Conservation (phyloP, 2,113 vertebrate genomes). For the Phrynosoma platyrhinos region DNA sequence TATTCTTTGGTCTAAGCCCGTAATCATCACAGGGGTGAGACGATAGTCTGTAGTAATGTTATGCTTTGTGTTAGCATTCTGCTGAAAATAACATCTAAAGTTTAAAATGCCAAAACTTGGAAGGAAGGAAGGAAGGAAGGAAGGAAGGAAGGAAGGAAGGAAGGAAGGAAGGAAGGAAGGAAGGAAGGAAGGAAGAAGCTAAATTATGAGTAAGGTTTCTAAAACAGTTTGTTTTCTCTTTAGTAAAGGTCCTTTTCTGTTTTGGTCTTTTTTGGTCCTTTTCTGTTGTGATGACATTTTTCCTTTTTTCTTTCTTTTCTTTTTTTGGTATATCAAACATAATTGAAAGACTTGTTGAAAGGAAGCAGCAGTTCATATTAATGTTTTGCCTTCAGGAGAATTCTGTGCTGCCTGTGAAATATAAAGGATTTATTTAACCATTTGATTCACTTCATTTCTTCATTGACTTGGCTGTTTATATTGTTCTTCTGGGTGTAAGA, state of each 20-base stretch:
- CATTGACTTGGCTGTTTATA: neutral
- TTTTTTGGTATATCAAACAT: conserved; percentile 32
- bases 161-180: neutral
- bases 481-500: conserved; percentile 44
- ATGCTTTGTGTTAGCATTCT: neutral
- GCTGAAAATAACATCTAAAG: conserved; percentile 7
- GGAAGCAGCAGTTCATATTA: conserved; percentile 30
- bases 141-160: neutral
- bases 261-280: neutral
- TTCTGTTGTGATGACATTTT: neutral
- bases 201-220: conserved; percentile 27
- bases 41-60: conserved; percentile 6
- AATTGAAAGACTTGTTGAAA: conserved; percentile 40
- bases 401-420: neutral
- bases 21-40: neutral
- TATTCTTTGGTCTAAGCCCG: conserved; percentile 7
- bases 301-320: conserved; percentile 5
- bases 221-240: conserved; percentile 29
- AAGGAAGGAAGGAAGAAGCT: neutral
- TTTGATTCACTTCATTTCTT: conserved; percentile 21
- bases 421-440: conserved; percentile 42
- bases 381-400: neutral
- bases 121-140: neutral
- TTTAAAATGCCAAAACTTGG: conserved; percentile 16
- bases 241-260: too few species aligned